Evolutionary conservation across 2,113 vertebrate species (phyloP), one percentile per base, ranked within the genome.

Genomic region (Nothoprocta perdicaria): DNA sequence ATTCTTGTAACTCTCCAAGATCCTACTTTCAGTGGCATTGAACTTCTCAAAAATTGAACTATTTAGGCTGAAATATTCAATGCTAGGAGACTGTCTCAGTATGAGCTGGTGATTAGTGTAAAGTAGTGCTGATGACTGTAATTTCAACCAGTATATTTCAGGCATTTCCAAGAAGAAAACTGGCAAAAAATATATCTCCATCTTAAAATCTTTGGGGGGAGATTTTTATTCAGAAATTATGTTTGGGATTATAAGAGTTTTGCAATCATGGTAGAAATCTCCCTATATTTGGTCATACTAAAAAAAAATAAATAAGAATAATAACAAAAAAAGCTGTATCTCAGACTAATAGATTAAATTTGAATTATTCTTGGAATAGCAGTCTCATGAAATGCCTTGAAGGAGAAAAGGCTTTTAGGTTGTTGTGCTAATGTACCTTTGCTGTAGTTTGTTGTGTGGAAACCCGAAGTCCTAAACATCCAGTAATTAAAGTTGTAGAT

Each of bases 131-230:
- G 57, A 93, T 94, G 21, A 55, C 68, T 77, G 27, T 58, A 80
- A 80, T 96, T 93, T 83, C 45, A 83, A 67, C 22, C 26, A 77
- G 60, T 74, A 86, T 50, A 13, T 41, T 80, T 83, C 29, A 84
- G 75, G 18, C 63, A 61, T 76, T 93, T 84, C 50, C 26, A 71
- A 61, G 46, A 71, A 76, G 48, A 17, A 63, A 86, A 13, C 33
- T 24, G 6, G 50, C 3, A 12, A 58, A 41, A 83, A 60, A 6
- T 10, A 2, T 48, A 61, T 53, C 9, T 80, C 10, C 12, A 31
- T 58, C 50, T 80, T 58, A 71, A 89, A 92, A 62, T 48, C 6
- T 48, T 1, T 4, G 5, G 45, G 17, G 17, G 45, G 45, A 17
- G 46, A 9, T 19, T 19, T 21, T 18, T 4, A 7, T 29, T 60